Evolutionary conservation across 2,888 invertebrate genomes (phyloP), one percentile per base, ranked within the genome.

Genomic region (Slavum lentiscoides): DNA sequence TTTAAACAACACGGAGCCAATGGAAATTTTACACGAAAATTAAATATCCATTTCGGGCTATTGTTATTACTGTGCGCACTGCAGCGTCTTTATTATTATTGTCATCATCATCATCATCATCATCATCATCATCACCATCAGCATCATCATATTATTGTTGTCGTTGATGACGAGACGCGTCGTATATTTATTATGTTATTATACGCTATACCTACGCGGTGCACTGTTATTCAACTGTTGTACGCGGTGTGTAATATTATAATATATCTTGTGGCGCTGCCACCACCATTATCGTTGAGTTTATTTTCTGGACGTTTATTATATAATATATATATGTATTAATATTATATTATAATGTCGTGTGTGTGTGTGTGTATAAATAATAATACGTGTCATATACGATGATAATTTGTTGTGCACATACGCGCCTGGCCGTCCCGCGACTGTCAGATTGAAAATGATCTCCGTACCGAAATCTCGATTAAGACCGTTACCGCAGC

Each of bases 1-100:
- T 74, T 74, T 55, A 66, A 66, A 55, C 74, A n/a, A 9, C 74
- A n/a, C 23, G 1, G 70, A n/a, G n/a, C 17, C 64, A 37, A 19
- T 21, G 66, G 13, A 58, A 9, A 21, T 74, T 66, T 39, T 74
- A 74, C 66, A 39, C 58, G 74, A 66, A 66, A 74, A 74, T 66
- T 74, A 74, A 66, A 74, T 43, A 64, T 64, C 55, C 53, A 66
- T 74, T 13, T 66, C 62, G 49, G 15, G 49, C 62, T 15, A 62
- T 62, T 73, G 9, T 61, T 53, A 70, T 58, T 19, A 39, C 4
- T 2, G 53, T 53, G 53, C 53, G 19, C n/a, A 17, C 17, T n/a
- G 43, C 43, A 19, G 39, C 43, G 43, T 11, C 43, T 17, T 62
- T 17, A 30, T 62, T 15, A 30, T 37, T 17, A 37, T 37, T n/a